Base-by-base conservation (phyloP, 2,888 invertebrate species). In the Noctua fimbriata region DNA sequence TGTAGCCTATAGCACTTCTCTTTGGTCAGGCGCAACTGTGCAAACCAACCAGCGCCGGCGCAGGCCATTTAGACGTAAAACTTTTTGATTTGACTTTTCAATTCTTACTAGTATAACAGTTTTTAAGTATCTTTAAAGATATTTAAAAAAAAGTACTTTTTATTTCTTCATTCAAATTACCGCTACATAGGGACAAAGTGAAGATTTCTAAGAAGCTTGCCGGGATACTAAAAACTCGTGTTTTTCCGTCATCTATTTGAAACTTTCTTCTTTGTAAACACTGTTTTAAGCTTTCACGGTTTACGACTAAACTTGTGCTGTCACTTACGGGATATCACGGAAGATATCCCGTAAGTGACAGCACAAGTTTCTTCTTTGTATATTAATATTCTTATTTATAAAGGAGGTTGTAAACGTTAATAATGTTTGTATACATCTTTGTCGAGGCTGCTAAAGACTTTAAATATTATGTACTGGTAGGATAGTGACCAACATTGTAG, bases 41-140 rank as follows among this genome's bases (percentile, higher is more conserved):
- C 55, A 44, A 55, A 55, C 10, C 12, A 58, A 32, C 10, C 6
- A 52, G 77, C 77, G 78, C 83, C 83, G 83, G 80, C 80, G 80
- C 78, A 81, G 83, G 83, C 83, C 83, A 7, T 82, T 82, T 74
- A 12, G 12, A 44, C 6, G 32, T 6, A 9, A 58, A 69, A n/a
- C 55, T 55, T 47, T 47, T 76, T 18, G 52, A 47, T 28, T 55
- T 28, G 9, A 28, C 18, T 69, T 74, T 83, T 14, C 24, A 49
- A 49, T 41, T 82, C 52, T 36, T n/a, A 14, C 24, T 28, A 21
- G 5, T 47, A 9, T 6, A 36, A 67, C 1, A 47, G 1, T 16
- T 55, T 47, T 5, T 6, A 18, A n/a, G 41, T 24, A 41, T n/a
- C 7, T n/a, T 16, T 44, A 44, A 7, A 67, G 66, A 16, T n/a